These are phyloP conservation scores for Notolabrus celidotus DNA, from an alignment of 2,797 vertebrate species.

Conservation along the genomic window DNA sequence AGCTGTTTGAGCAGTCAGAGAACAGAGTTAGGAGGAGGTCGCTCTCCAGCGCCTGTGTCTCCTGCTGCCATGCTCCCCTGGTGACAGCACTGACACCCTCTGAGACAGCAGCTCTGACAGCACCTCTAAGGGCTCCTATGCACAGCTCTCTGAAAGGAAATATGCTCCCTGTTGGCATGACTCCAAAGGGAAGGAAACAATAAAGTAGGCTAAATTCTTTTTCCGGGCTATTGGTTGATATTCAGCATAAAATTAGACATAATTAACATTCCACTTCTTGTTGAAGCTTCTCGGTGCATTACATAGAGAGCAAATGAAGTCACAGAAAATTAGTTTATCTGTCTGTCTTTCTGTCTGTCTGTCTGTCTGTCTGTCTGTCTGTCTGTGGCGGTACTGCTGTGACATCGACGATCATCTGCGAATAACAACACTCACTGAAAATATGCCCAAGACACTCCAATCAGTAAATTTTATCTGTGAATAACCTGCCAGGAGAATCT, in stretches of 20 bases:
- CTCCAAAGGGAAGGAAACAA: constrained; percentile 57
- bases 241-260: constrained; percentile 67
- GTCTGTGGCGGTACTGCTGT: constrained; percentile 26
- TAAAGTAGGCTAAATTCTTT: constrained; percentile 65
- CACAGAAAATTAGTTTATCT: constrained; percentile 45
- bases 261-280: constrained; percentile 67
- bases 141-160: constrained; percentile 61
- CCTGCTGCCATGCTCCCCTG: constrained; percentile 59
- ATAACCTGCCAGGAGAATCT: constrained; percentile 49
- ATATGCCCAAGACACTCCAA: constrained; percentile 32
- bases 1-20: constrained; percentile 62
- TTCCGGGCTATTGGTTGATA: constrained; percentile 67
- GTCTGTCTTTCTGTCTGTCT: constrained; percentile 31
- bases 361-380: constrained; percentile 40
- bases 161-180: constrained; percentile 47
- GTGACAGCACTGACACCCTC: constrained; percentile 59
- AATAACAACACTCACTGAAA: constrained; percentile 33
- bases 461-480: constrained; percentile 42
- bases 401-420: constrained; percentile 23
- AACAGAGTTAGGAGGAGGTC: constrained; percentile 40
- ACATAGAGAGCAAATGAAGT: constrained; percentile 50
- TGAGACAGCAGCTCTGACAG: constrained; percentile 70
- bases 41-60: constrained; percentile 54
- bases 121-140: constrained; percentile 63
- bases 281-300: constrained; percentile 34